A percentile compares a stretch with the other conserved stretches of the same genome.
Conservation (phyloP, 2,113 vertebrate genomes). For the Scomber scombrus region DNA sequence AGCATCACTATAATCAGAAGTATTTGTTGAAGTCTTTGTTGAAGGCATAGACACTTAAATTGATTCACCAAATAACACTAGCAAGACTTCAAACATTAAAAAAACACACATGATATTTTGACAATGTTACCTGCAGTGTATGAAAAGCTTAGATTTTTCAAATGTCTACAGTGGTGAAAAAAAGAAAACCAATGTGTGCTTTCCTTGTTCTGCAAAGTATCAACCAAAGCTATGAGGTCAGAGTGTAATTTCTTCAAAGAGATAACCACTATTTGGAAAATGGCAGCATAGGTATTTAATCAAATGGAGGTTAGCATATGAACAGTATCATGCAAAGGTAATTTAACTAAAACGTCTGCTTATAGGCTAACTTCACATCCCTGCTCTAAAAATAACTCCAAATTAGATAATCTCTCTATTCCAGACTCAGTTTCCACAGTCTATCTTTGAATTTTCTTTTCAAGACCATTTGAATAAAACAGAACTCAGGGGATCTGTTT, state of each 20-base stretch:
- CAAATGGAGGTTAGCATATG: neutral
- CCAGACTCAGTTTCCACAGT: conserved; percentile 18
- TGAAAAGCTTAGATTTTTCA: conserved; percentile 3
- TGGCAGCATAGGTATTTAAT: neutral
- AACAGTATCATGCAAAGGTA: conserved; percentile 1
- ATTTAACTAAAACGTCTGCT: conserved; percentile 21
- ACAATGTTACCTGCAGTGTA: neutral
- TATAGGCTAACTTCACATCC: neutral
- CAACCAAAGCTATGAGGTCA: conserved; percentile 14
- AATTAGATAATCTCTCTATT: conserved; percentile 30
- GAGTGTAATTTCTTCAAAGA: conserved; percentile 17
- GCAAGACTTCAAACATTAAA: neutral
- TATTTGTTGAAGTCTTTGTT: too few species aligned
- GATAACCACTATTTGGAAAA: conserved; percentile 19
- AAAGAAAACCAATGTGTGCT: neutral
- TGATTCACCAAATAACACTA: too few species aligned
- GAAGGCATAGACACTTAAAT: too few species aligned
- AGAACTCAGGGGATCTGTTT: conserved; percentile 14
- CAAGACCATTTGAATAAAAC: conserved; percentile 2
- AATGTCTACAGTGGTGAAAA: neutral
- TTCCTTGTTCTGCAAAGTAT: neutral
- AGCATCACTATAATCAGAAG: too few species aligned
- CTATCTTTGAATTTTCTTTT: conserved; percentile 27
- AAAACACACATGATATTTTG: too few species aligned
- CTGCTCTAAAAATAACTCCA: conserved; percentile 42